Evolutionary conservation across 2,797 vertebrate species (phyloP), one percentile per base, ranked within the genome.

Genomic region (Microcaecilia unicolor): DNA sequence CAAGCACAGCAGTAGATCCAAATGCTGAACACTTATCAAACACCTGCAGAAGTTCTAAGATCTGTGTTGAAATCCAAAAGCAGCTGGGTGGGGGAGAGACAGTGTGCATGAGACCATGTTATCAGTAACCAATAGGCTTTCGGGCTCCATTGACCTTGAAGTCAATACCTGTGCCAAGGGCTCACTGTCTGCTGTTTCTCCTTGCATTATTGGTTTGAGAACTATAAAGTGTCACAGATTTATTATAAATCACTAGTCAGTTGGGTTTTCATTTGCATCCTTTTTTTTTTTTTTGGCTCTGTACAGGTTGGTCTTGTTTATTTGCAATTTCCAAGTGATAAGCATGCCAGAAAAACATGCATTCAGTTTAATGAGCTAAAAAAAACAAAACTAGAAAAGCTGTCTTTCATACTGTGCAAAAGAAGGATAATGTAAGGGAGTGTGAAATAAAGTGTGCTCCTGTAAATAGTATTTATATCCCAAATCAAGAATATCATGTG

Each of bases 131-230:
- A 63, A 59, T 36, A 37, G 18, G 21, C 13, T 50, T 52, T 50
- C 48, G 35, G 36, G 44, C 31, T 52, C 38, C 11, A 16, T 33
- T 70, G 46, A 53, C 61, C 61, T 64, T 65, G 58, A 57, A 47
- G 48, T 25, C 29, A 41, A 38, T 61, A 54, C 48, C 25, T 43
- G 36, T 42, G 34, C 52, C 41, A 37, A 40, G 44, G 49, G 40
- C 31, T 34, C 22, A 18, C 41, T 35, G 21, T 53, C 34, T 49
- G 48, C 18, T 48, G 26, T 44, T 45, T 58, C 41, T 45, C 58
- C 41, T 46, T 44, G 44, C 37, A 10, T 61, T 48, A 49, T 31
- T 44, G 63, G 49, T 58, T 57, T 34, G 45, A 56, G 56, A 48
- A 55, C 27, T 38, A 37, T 44, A 57, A 70, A 47, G 48, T 44